A percentile compares a stretch with the other conserved stretches of the same genome.
phyloP scores from a whole-genome alignment of 2,888 invertebrate genomes.

The Neoascia interrupta region DNA sequence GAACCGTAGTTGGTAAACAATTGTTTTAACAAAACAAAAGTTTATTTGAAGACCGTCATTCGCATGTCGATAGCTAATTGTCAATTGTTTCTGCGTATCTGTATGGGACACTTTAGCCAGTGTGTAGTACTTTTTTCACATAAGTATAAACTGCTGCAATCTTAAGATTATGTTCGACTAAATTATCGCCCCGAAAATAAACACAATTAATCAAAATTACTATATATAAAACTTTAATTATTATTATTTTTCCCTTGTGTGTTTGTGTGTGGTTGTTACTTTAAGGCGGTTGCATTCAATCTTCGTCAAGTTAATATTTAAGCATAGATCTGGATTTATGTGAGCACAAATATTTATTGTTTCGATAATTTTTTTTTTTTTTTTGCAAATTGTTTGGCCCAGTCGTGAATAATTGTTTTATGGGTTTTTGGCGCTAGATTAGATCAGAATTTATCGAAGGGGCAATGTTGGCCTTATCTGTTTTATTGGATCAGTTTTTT shows the following conservation, averaged over 20 bases:
- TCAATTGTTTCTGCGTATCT: conserved; percentile 42
- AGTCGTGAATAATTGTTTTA: background rate
- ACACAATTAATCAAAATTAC: background rate
- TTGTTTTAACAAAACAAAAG: conserved; percentile 12
- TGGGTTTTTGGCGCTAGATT: conserved; percentile 13
- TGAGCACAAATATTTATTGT: conserved; percentile 26
- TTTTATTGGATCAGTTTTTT: conserved; percentile 31
- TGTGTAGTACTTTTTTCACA: conserved; percentile 12
- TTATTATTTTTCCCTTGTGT: no score
- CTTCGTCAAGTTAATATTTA: conserved; percentile 14
- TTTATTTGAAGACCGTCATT: conserved; percentile 34
- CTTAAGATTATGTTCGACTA: background rate
- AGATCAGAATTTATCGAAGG: conserved; percentile 23
- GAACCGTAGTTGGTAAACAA: conserved; percentile 29
- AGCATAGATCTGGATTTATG: conserved; percentile 13
- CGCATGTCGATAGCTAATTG: conserved; percentile 17
- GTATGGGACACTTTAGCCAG: no score
- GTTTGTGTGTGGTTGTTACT: no score
- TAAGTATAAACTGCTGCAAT: background rate
- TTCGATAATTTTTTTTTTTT: background rate
- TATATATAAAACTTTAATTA: no score
- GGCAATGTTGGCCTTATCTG: conserved; percentile 19
- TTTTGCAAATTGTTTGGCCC: background rate
- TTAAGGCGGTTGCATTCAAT: conserved; percentile 47
- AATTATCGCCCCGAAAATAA: conserved; percentile 2